phyloP scores from a whole-genome alignment of 2,797 vertebrate species.

The Danio kyathit region DNA sequence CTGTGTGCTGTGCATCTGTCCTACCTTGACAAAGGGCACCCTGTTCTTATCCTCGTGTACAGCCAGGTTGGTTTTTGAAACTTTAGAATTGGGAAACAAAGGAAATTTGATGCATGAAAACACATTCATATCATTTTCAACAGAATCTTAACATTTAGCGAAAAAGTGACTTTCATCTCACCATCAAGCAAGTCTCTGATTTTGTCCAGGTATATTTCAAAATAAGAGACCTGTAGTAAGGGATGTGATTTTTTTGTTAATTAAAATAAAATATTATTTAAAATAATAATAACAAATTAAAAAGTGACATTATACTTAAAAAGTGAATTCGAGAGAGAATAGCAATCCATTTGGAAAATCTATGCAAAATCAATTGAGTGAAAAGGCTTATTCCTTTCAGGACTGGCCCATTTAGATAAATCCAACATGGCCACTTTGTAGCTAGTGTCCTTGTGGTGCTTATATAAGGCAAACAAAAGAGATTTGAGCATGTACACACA shows the following conservation, averaged over 20 bases:
- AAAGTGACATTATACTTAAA: neutral
- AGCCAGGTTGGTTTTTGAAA: conserved; percentile 95
- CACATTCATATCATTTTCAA: neutral
- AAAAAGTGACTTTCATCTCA: conserved; percentile 68
- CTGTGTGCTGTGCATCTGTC: neutral
- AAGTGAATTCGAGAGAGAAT: no score
- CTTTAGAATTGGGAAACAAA: conserved; percentile 69
- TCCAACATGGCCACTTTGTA: neutral
- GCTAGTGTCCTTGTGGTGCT: neutral
- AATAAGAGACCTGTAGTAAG: conserved; percentile 90
- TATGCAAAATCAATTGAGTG: neutral
- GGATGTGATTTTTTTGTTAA: conserved; percentile 26
- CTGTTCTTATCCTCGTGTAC: conserved; percentile 98
- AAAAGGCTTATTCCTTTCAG: neutral
- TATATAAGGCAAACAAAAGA: neutral
- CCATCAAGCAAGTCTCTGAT: conserved; percentile 93
- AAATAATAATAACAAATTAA: neutral
- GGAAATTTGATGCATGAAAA: neutral
- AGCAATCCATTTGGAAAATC: no score
- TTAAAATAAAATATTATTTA: neutral
- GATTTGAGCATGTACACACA: neutral
- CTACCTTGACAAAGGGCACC: conserved; percentile 96
- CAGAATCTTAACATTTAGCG: neutral
- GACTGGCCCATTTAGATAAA: neutral
- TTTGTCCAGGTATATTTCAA: conserved; percentile 97